Conservation (phyloP, 2,888 invertebrate species). For the Drosophila ezoana region DNA sequence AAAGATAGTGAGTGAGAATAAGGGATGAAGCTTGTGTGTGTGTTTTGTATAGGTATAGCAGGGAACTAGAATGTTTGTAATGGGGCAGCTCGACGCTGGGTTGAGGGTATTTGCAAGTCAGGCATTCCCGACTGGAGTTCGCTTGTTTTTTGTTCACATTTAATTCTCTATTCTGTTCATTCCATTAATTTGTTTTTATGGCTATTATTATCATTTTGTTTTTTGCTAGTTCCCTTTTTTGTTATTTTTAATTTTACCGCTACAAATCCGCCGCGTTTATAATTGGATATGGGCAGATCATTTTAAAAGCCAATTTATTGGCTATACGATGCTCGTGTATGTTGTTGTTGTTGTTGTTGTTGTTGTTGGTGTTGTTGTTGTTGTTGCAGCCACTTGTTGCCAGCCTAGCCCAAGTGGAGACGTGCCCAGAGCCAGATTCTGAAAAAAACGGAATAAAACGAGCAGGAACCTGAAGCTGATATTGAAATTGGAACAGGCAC, state of each 20-base stretch:
- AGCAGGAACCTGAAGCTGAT: conserved; percentile 7
- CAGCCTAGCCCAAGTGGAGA: background rate
- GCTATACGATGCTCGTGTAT: background rate
- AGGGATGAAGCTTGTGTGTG: too few species aligned
- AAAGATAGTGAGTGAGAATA: too few species aligned
- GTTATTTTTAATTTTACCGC: conserved; percentile 34
- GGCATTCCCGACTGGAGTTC: too few species aligned
- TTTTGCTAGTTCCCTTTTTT: background rate
- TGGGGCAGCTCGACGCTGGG: too few species aligned
- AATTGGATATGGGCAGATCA: conserved; percentile 63
- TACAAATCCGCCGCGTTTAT: conserved; percentile 41
- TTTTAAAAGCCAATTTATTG: conserved; percentile 57
- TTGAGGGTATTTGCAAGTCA: too few species aligned
- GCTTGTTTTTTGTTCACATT: too few species aligned
- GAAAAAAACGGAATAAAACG: background rate
- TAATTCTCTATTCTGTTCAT: too few species aligned
- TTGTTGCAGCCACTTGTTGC: conserved; percentile 40
- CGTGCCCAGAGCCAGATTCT: conserved; percentile 7
- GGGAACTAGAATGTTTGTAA: too few species aligned
- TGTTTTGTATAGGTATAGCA: too few species aligned
- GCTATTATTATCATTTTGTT: conserved; percentile 4
- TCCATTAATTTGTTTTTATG: background rate
- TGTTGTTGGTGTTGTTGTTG: too few species aligned
- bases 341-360: conserved; percentile 12
- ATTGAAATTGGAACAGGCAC: conserved; percentile 7